Evolutionary conservation across 2,888 invertebrate species (phyloP).

Genomic region (Stenoptilia bipunctidactyla): DNA sequence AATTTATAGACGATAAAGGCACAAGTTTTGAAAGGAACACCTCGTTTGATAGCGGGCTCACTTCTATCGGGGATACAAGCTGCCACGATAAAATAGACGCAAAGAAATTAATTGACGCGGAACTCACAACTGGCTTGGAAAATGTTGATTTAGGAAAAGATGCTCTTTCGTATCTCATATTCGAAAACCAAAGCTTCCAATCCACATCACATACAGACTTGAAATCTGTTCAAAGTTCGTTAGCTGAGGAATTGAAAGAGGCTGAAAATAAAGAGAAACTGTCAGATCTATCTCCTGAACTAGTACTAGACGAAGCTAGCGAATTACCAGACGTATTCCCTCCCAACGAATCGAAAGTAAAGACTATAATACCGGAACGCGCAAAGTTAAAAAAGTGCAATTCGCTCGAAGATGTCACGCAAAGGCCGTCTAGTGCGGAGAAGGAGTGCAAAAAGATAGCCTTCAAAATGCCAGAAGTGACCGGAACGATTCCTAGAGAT

Average conservation of each 20-base stretch:
- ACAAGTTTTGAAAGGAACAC: slow-evolving; percentile 19
- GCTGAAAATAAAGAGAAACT: slow-evolving; percentile 47
- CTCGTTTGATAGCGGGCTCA: slow-evolving; percentile 21
- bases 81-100: slow-evolving; percentile 14
- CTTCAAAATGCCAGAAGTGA: slow-evolving; percentile 48
- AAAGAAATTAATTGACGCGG: slow-evolving; percentile 9
- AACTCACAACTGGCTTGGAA: slow-evolving; percentile 23
- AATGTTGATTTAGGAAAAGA: slow-evolving; percentile 53
- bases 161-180: slow-evolving; percentile 49
- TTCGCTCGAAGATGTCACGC: slow-evolving; percentile 47
- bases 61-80: slow-evolving; percentile 16
- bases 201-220: slow-evolving; percentile 18
- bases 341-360: slow-evolving; percentile 33
- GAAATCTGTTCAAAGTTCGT: slow-evolving; percentile 26
- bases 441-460: slow-evolving; percentile 43
- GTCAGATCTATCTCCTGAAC: slow-evolving; percentile 51
- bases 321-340: slow-evolving; percentile 40
- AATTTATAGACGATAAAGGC: slow-evolving; percentile 26
- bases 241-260: slow-evolving; percentile 49
- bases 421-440: slow-evolving; percentile 23
- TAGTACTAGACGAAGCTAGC: slow-evolving; percentile 44
- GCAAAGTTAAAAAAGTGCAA: slow-evolving; percentile 53
- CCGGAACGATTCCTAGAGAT: slow-evolving; percentile 42
- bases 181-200: slow-evolving; percentile 39
- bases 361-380: slow-evolving; percentile 42